phyloP scores from a whole-genome alignment of 2,888 invertebrate species.

The Peribatodes rhomboidaria region DNA sequence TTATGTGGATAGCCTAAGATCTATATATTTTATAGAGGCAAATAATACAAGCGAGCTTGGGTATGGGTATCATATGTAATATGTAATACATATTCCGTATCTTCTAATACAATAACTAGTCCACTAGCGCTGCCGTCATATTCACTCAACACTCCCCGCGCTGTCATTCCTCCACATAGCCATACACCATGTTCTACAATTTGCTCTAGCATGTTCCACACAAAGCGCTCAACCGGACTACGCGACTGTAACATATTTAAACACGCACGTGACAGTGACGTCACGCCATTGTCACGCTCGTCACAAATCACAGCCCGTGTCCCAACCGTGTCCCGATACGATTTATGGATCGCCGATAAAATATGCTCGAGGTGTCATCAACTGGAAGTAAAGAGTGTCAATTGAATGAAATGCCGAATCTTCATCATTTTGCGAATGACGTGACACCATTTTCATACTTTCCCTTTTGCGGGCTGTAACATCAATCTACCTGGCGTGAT shows the following conservation, averaged over 20 bases:
- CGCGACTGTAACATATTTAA: slow-evolving; percentile 29
- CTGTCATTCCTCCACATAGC: no score
- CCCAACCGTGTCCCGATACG: slow-evolving; percentile 26
- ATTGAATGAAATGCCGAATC: slow-evolving; percentile 36
- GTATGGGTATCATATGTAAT: background rate
- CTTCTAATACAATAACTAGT: slow-evolving; percentile 11
- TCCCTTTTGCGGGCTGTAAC: slow-evolving; percentile 67
- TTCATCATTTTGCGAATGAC: slow-evolving; percentile 52
- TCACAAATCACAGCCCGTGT: slow-evolving; percentile 41
- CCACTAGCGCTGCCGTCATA: slow-evolving; percentile 3
- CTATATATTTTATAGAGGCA: background rate
- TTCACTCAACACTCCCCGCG: background rate
- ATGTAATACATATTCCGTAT: background rate
- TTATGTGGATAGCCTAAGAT: no score
- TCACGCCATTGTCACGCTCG: slow-evolving; percentile 67
- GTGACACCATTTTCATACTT: slow-evolving; percentile 67
- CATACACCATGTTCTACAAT: slow-evolving; percentile 14
- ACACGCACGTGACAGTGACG: slow-evolving; percentile 55
- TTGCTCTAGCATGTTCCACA: slow-evolving; percentile 13
- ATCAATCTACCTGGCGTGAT: slow-evolving; percentile 77
- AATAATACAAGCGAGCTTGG: background rate
- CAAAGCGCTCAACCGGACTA: slow-evolving; percentile 29
- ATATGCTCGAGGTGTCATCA: slow-evolving; percentile 62
- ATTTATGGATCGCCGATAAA: slow-evolving; percentile 39
- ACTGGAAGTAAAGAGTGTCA: slow-evolving; percentile 57